Base-by-base conservation (phyloP, 2,888 invertebrate species). In the Drosophila pseudotalamancana region DNA sequence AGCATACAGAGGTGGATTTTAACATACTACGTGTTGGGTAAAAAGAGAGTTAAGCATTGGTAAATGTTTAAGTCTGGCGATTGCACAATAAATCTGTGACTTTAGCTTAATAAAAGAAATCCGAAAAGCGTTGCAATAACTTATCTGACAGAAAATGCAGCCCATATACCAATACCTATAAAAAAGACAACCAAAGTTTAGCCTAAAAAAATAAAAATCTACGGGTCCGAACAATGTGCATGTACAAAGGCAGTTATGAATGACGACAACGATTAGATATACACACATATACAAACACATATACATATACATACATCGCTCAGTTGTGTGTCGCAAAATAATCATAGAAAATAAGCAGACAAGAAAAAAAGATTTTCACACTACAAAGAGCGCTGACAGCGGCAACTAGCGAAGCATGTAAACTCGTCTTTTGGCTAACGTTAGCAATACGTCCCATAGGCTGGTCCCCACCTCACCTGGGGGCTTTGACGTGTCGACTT, bases 51-150 rank as follows among this genome's bases (percentile, higher is more conserved):
- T 64, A 14, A 9, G 50, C 27, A 53, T 60, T 65, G 27, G 40
- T n/a, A 43, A 42, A 59, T n/a, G n/a, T 27, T 45, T 37, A 29
- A 40, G 37, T 23, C 37, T 46, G 56, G 5, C 5, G 21, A 40
- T 68, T 73, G 57, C 80, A 68, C 72, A 73, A 82, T 55, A 35
- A 54, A 63, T 46, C 46, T 57, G 34, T 53, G 56, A 64, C 59
- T 66, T 18, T 19, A 45, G 27, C 45, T 53, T 21, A 54, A 32
- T 54, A 14, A 40, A 72, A 63, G 66, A 66, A 74, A 71, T 67
- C 61, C 60, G 55, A 77, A 77, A 84, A 76, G 62, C 78, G 49
- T 57, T 81, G 80, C 84, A 80, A 68, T 77, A 49, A 12, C 35
- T 11, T 12, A 5, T 25, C 49, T 49, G 12, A 19, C 27, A 55